Evolutionary conservation across 2,113 vertebrate genomes (phyloP).

Genomic region (Cebus imitator): DNA sequence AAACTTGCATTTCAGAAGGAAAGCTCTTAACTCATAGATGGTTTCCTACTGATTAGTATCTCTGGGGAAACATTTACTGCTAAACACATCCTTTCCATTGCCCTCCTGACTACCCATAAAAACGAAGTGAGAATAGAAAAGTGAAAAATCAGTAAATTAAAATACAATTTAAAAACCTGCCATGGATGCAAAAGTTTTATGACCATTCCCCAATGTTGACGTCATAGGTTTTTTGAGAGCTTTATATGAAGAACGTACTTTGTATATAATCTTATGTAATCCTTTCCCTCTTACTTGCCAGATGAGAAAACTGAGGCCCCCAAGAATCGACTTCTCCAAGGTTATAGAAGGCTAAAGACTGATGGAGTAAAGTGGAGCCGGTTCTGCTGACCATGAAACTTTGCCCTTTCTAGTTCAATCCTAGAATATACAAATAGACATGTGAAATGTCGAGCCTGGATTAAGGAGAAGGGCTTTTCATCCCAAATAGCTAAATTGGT

Average conservation of each 20-base stretch:
- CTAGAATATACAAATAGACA: background rate
- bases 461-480: background rate
- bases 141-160: background rate
- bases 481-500: background rate
- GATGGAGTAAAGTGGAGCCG: accelerated
- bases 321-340: background rate
- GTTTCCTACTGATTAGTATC: background rate
- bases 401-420: background rate
- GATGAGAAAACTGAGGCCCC: background rate
- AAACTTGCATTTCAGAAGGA: background rate
- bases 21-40: background rate
- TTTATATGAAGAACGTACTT: background rate
- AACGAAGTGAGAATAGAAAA: background rate
- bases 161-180: background rate
- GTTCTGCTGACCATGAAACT: background rate
- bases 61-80: background rate
- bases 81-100: background rate
- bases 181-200: background rate
- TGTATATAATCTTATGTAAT: background rate
- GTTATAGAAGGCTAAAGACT: accelerated
- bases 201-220: background rate
- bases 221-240: background rate
- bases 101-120: background rate
- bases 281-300: background rate
- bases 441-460: background rate